Conservation (phyloP, 2,888 invertebrate genomes). For the Drosophila prostipennis region DNA sequence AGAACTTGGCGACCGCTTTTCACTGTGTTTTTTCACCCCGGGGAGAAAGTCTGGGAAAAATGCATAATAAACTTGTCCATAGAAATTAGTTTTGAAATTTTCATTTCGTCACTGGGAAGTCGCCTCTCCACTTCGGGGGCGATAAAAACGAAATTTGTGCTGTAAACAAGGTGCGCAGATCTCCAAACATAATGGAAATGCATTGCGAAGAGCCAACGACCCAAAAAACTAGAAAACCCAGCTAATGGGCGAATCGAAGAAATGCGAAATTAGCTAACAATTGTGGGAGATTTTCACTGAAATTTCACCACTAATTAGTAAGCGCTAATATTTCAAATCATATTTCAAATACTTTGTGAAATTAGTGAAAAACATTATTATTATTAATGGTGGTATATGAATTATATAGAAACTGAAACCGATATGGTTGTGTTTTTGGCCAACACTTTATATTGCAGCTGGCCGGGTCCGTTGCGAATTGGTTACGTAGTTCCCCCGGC, state of each 20-base stretch:
- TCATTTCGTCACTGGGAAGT: conserved; percentile 35
- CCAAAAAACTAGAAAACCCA: background rate
- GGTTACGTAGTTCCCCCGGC: conserved; percentile 17
- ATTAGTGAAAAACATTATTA: too few relatives aligned
- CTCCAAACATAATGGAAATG: conserved; percentile 1
- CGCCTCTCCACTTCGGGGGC: conserved; percentile 13
- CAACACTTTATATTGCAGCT: conserved; percentile 28
- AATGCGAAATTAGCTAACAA: background rate
- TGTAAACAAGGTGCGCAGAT: conserved; percentile 21
- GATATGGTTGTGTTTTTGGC: conserved; percentile 3
- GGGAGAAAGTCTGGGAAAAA: conserved; percentile 45
- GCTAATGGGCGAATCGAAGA: background rate
- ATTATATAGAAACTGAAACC: background rate
- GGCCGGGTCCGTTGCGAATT: conserved; percentile 19
- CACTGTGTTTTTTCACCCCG: conserved; percentile 1
- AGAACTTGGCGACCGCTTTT: conserved; percentile 15
- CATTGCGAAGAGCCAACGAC: conserved; percentile 22
- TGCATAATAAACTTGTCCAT: conserved; percentile 36
- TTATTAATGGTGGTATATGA: too few relatives aligned
- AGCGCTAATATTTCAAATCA: too few relatives aligned
- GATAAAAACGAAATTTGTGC: conserved; percentile 30
- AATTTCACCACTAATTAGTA: background rate
- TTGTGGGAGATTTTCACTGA: conserved; percentile 5
- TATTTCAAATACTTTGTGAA: too few relatives aligned
- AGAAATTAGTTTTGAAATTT: conserved; percentile 34